Evolutionary conservation across 1,140 invertebrate genomes (phyloP).

Genomic region (Eupristina koningsbergeri): DNA sequence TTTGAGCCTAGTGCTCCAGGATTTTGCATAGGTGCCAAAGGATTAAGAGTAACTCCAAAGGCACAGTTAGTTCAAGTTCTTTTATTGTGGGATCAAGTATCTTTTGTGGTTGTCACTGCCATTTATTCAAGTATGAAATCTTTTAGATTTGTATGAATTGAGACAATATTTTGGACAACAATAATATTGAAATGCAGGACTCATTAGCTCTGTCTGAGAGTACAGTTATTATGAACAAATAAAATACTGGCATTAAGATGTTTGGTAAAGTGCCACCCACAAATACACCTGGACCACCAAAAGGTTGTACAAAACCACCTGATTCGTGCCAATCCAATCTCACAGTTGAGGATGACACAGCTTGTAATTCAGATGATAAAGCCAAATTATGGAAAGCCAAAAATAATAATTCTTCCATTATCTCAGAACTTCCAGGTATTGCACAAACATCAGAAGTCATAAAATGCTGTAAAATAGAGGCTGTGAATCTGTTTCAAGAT

Average conservation of each 20-base stretch:
- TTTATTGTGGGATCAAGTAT: background rate
- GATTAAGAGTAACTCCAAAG: background rate
- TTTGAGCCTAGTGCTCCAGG: background rate
- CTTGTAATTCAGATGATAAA: constrained; percentile 59
- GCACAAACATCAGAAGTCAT: constrained; percentile 48
- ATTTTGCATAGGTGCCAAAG: background rate
- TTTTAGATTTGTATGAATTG: background rate
- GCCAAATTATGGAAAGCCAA: constrained; percentile 56
- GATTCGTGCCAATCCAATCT: constrained; percentile 55
- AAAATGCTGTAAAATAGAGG: constrained; percentile 57
- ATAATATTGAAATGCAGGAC: constrained; percentile 18
- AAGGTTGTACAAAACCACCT: constrained; percentile 36
- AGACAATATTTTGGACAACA: background rate
- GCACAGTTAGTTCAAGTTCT: background rate
- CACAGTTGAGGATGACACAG: constrained; percentile 53
- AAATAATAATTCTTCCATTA: constrained; percentile 29
- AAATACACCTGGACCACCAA: constrained; percentile 61
- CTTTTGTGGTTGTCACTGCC: constrained; percentile 19
- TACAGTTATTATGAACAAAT: constrained; percentile 4
- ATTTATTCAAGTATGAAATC: background rate
- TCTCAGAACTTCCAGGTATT: constrained; percentile 56
- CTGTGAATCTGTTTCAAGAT: constrained; percentile 53
- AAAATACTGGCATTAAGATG: constrained; percentile 56
- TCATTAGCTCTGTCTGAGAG: background rate
- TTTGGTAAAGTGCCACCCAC: constrained; percentile 67